phyloP scores from a whole-genome alignment of 2,797 vertebrate species.

The Mus caroli region DNA sequence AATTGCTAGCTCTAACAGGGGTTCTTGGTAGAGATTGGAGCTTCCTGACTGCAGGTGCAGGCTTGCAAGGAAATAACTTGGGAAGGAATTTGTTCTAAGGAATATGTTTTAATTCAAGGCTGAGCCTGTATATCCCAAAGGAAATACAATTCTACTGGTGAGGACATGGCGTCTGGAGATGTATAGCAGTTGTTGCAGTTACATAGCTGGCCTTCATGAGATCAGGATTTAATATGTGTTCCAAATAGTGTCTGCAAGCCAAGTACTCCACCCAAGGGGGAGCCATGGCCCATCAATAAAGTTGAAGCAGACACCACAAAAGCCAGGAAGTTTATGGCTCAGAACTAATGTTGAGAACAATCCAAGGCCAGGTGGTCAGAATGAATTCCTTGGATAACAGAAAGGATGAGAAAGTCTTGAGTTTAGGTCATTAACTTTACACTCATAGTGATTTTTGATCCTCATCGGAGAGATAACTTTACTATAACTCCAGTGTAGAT shows the following conservation, averaged over 20 bases:
- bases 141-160: conserved; percentile 21
- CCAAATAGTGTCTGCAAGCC: background rate
- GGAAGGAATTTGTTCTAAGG: conserved; percentile 17
- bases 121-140: background rate
- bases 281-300: background rate
- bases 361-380: background rate
- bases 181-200: background rate
- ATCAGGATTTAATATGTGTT: background rate
- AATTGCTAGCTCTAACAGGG: background rate
- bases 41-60: conserved; percentile 5
- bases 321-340: background rate
- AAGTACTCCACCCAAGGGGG: background rate
- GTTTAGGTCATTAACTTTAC: background rate
- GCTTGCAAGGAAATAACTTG: background rate
- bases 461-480: background rate
- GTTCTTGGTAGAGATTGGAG: conserved; percentile 27
- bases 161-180: background rate
- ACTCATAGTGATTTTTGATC: background rate
- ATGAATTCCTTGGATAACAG: conserved; percentile 3
- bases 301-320: background rate
- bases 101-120: conserved; percentile 11
- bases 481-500: background rate
- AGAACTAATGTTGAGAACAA: background rate
- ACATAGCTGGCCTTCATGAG: background rate
- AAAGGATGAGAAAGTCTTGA: background rate